These are phyloP conservation scores for Bothrops jararaca DNA, from an alignment of 2,113 vertebrate genomes.

Conservation along the genomic window DNA sequence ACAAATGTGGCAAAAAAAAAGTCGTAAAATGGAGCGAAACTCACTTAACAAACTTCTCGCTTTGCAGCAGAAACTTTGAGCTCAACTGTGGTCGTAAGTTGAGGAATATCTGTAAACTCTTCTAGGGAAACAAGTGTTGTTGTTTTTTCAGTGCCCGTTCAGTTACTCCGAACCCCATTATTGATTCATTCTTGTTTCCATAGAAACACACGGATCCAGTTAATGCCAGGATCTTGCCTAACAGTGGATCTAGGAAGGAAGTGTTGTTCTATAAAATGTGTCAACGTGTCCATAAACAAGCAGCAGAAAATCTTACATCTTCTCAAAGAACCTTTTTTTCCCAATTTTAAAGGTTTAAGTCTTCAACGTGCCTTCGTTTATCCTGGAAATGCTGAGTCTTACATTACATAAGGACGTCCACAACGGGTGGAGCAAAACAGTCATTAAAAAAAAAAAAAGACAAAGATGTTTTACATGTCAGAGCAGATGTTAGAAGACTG, in stretches of 20 bases:
- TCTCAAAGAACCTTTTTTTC: neutral
- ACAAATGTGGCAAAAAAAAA: too few relatives aligned
- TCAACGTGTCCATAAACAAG: neutral
- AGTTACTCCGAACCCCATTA: neutral
- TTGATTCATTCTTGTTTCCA: neutral
- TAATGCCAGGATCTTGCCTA: neutral
- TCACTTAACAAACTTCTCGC: too few relatives aligned
- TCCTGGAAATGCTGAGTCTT: neutral
- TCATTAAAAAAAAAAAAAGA: neutral
- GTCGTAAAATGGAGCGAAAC: too few relatives aligned
- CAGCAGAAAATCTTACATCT: neutral
- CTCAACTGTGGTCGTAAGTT: too few relatives aligned
- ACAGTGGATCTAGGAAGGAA: neutral
- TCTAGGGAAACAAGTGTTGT: neutral
- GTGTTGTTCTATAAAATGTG: neutral
- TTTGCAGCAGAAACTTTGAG: too few relatives aligned
- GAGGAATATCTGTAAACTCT: too few relatives aligned
- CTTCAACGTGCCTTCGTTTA: neutral
- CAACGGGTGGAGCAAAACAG: neutral
- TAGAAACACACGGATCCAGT: neutral
- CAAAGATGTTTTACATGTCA: neutral
- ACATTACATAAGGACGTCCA: neutral
- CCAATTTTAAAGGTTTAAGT: neutral
- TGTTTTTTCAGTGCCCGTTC: neutral
- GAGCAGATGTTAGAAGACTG: neutral